Conservation (phyloP, 2,113 vertebrate species). For the Hemibagrus wyckioides region DNA sequence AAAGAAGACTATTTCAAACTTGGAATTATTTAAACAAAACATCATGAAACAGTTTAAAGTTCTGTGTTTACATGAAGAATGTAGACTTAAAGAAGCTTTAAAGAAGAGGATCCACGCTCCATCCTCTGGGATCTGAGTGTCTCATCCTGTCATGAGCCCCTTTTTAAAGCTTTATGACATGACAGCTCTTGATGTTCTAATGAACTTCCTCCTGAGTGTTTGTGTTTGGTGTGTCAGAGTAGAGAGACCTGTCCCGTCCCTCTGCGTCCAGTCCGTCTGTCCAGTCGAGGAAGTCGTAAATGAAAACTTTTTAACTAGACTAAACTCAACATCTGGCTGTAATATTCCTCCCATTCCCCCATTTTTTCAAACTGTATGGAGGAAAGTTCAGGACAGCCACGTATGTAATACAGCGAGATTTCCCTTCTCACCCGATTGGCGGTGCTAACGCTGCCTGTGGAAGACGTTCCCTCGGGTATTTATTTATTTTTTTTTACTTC, state of each 20-base stretch:
- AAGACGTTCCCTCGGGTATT: conserved; percentile 19
- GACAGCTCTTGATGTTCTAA: not conserved
- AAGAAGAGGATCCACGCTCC: not conserved
- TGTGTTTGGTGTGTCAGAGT: not conserved
- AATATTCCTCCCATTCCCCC: not conserved
- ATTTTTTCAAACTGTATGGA: not conserved
- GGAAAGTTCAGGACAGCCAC: conserved; percentile 27
- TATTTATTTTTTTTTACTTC: not conserved
- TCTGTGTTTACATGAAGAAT: not conserved
- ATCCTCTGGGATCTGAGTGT: not conserved
- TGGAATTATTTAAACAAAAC: too few relatives aligned
- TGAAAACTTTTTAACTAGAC: conserved; percentile 21
- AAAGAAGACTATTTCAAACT: not conserved
- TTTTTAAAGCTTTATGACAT: not conserved
- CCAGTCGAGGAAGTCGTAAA: conserved; percentile 6
- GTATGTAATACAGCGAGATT: not conserved
- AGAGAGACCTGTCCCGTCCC: not conserved
- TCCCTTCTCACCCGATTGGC: conserved; percentile 1
- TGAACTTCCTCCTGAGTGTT: not conserved
- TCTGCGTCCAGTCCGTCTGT: not conserved
- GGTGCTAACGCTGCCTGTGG: not conserved
- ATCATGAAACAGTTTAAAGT: not conserved
- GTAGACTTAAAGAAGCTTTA: not conserved
- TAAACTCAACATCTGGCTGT: conserved; percentile 16
- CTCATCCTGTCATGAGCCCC: not conserved